A percentile compares a stretch with the other conserved stretches of the same genome.
phyloP scores from a whole-genome alignment of 2,113 vertebrate genomes.

The Caranx melampygus region DNA sequence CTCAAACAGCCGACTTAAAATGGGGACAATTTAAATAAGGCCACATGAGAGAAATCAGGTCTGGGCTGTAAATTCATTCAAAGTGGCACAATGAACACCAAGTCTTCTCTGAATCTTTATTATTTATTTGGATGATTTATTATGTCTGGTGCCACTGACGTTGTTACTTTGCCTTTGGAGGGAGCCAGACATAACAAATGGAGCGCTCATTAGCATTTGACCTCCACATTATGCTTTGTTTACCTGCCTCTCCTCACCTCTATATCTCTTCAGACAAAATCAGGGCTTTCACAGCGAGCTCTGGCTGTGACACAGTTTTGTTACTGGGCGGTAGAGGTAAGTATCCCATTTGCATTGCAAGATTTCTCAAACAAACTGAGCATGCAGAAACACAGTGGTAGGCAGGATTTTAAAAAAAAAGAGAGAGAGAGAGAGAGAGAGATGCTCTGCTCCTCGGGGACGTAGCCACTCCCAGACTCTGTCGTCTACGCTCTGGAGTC shows the following conservation, averaged over 20 bases:
- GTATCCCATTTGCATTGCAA: conserved; percentile 77
- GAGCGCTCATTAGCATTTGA: conserved; percentile 81
- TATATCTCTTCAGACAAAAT: conserved; percentile 75
- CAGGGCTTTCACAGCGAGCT: conserved; percentile 59
- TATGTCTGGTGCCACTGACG: conserved; percentile 59
- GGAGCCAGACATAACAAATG: conserved; percentile 72
- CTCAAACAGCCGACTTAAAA: conserved; percentile 39
- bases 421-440: too few species aligned
- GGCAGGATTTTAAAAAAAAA: too few species aligned
- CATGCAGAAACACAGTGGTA: conserved; percentile 49
- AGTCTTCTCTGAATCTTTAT: conserved; percentile 56
- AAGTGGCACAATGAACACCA: conserved; percentile 43
- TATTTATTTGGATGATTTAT: conserved; percentile 80
- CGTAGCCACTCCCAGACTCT: conserved; percentile 68
- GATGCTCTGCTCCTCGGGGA: conserved; percentile 66
- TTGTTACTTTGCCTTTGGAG: conserved; percentile 68
- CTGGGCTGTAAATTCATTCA: conserved; percentile 50
- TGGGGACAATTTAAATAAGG: conserved; percentile 63
- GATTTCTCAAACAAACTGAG: conserved; percentile 75
- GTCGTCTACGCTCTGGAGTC: conserved; percentile 66
- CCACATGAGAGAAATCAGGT: conserved; percentile 63
- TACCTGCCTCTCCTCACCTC: conserved; percentile 74
- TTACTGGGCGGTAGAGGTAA: conserved; percentile 70
- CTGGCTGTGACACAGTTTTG: conserved; percentile 73
- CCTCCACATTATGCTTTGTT: conserved; percentile 81